phyloP scores from a whole-genome alignment of 2,113 vertebrate species.

The Pelmatolapia mariae region DNA sequence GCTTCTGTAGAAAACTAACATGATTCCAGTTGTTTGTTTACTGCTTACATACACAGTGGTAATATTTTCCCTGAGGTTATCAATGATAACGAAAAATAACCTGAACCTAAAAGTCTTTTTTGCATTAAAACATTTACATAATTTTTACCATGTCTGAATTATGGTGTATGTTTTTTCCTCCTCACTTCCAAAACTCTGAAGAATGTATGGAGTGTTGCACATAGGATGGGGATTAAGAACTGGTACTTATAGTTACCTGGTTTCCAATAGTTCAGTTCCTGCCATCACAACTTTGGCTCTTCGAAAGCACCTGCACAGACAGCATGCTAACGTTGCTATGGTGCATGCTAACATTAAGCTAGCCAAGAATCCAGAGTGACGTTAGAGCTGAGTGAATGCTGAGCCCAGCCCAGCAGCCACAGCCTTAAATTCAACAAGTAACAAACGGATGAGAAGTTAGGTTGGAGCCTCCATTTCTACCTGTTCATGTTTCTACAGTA shows the following conservation, averaged over 20 bases:
- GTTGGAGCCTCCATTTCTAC: background rate
- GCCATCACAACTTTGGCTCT: background rate
- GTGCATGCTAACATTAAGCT: background rate
- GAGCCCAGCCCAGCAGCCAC: too few relatives aligned
- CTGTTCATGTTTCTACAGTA: background rate
- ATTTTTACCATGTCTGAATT: background rate
- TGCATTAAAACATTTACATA: background rate
- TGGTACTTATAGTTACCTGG: background rate
- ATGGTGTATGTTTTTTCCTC: background rate
- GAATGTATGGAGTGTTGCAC: background rate
- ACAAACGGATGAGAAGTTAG: background rate
- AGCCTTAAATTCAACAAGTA: background rate
- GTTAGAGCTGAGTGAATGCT: background rate
- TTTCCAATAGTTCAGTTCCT: background rate
- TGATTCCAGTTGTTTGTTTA: background rate
- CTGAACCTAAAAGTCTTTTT: background rate
- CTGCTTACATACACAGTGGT: background rate
- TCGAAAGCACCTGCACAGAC: background rate
- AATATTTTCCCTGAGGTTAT: background rate
- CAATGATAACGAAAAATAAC: background rate
- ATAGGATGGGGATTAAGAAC: background rate
- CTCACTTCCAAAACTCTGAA: background rate
- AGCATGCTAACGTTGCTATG: background rate
- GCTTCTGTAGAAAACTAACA: background rate
- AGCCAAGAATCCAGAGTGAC: background rate